Conservation (phyloP, 1,140 invertebrate genomes). For the Caenorhabditis inopinata region DNA sequence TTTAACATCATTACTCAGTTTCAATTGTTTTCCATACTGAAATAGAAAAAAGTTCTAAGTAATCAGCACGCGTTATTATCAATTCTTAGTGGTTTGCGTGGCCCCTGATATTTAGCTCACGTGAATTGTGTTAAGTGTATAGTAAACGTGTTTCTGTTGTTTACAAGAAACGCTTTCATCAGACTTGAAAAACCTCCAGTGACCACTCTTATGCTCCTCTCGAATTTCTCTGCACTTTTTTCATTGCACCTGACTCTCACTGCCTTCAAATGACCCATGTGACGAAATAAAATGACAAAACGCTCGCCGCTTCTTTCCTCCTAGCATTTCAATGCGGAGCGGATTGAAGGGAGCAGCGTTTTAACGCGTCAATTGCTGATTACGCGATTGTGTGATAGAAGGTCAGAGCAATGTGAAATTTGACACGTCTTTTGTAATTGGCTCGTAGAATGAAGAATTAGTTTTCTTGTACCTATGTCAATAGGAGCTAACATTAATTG, state of each 20-base stretch:
- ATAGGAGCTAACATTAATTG: neutral
- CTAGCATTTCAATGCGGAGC: neutral
- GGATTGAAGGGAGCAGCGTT: neutral
- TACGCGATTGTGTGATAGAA: neutral
- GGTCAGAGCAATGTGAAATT: neutral
- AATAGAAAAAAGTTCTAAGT: no score
- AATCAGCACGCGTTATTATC: no score
- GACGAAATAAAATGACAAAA: neutral
- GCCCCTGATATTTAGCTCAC: neutral
- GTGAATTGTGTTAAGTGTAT: neutral
- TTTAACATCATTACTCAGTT: no score
- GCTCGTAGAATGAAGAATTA: neutral
- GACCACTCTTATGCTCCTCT: conserved; percentile 6
- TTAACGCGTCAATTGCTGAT: neutral
- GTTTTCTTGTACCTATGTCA: no score
- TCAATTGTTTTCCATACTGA: no score
- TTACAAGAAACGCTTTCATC: neutral
- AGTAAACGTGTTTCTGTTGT: neutral
- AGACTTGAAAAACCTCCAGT: neutral
- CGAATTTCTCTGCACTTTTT: conserved; percentile 30
- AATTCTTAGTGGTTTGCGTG: no score
- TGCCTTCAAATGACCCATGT: conserved; percentile 25
- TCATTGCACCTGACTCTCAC: neutral
- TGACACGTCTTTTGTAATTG: neutral
- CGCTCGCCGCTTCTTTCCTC: no score